Evolutionary conservation across 37 sponge, comb jelly and placozoan genomes (phyloP).

Genomic region (Bolinopsis microptera): DNA sequence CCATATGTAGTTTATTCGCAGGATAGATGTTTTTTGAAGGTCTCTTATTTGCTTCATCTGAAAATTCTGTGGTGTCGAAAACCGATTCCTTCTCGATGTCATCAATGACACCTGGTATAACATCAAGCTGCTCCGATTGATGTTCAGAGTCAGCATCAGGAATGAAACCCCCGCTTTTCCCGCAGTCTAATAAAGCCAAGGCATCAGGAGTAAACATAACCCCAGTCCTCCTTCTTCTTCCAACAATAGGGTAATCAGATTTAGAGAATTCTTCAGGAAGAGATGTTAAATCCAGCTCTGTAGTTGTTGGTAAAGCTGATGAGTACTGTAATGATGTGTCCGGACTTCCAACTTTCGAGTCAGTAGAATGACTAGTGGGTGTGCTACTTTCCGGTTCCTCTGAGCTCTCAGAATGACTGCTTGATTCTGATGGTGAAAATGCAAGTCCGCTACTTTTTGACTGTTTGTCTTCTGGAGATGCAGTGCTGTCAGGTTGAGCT

Average conservation of each 20-base stretch:
- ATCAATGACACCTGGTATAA: background rate
- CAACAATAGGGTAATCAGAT: background rate
- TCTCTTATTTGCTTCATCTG: no score
- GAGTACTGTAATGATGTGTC: background rate
- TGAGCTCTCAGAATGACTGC: background rate
- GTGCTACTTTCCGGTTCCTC: background rate
- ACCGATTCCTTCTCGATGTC: background rate
- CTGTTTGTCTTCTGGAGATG: background rate
- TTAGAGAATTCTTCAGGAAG: constrained; percentile 4
- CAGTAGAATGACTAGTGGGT: background rate
- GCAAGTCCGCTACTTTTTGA: background rate
- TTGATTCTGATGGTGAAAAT: background rate
- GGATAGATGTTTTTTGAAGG: no score
- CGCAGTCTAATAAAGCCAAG: background rate
- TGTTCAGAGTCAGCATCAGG: background rate
- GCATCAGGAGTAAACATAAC: constrained; percentile 2
- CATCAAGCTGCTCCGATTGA: background rate
- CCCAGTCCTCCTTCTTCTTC: background rate
- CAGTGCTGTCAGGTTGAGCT: background rate
- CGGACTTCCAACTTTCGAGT: background rate
- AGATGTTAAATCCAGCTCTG: background rate
- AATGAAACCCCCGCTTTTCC: background rate
- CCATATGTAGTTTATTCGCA: no score
- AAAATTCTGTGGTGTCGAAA: no score
- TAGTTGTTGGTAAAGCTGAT: background rate